Base-by-base conservation (phyloP, 2,888 invertebrate genomes). In the Trachelus tabidus region DNA sequence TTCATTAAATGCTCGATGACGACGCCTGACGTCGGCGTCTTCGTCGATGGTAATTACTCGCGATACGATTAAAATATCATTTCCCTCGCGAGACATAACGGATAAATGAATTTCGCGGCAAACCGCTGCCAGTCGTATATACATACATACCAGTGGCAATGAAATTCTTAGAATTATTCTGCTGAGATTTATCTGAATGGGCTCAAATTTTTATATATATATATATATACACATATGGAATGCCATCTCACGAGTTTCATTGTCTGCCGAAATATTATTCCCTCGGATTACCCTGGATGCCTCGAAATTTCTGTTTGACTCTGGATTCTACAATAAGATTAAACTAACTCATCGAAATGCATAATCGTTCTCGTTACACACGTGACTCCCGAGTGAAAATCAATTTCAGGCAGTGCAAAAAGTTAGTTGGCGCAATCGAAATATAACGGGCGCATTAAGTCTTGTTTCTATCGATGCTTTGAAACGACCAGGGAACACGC, bases 31-130 rank as follows among this genome's bases (percentile, higher is more conserved):
- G 40, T 56, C 40, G 40, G 40, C 40, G 40, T 56, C 40, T 56
- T 56, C 40, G 71, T 31, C 71, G 77, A 75, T 40, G 68, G 74
- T 75, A 79, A 79, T 79, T 80, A 74, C 73, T 73, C 76, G 73
- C 68, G 76, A 79, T 77, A 75, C 74, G 68, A 79, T 80, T 80
- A 75, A 79, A 80, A 76, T 79, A 73, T 77, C 37, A 77, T 75
- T 35, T 34, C 68, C 71, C 31, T 33, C 31, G 12, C 34, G 31
- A 71, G 34, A 15, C 15, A 12, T 11, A 12, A 34, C 31, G 31
- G 3, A n/a, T 33, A 71, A 15, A 33, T 33, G 71, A 71, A 71
- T 12, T 31, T 71, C 31, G 71, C 31, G 23, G 23, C 9, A 2
- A 56, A 56, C 9, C 6, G 0, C 15, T 40, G 4, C 6, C 23